phyloP scores from a whole-genome alignment of 2,797 vertebrate species.

The Spinus olivaceus region DNA sequence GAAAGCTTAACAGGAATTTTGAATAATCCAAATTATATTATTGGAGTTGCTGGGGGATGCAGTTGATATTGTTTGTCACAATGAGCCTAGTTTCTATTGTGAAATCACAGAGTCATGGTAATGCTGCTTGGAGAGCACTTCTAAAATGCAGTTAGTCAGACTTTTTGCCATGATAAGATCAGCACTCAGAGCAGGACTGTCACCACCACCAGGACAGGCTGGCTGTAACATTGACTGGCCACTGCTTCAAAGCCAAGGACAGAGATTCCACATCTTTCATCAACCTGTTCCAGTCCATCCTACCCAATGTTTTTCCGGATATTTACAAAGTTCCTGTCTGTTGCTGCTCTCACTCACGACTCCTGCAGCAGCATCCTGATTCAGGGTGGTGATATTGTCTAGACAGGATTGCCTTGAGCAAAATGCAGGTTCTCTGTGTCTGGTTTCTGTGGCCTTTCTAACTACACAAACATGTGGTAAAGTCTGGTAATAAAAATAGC shows the following conservation, averaged over 20 bases:
- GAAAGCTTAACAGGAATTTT: neutral
- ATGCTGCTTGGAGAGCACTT: neutral
- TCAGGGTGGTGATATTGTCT: neutral
- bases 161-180: neutral
- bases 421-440: neutral
- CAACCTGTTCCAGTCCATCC: neutral
- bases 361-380: neutral
- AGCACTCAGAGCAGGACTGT: neutral
- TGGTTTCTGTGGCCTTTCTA: neutral
- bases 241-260: neutral
- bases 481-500: neutral
- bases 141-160: neutral
- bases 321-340: neutral
- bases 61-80: neutral
- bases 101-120: neutral
- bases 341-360: accelerated
- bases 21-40: neutral
- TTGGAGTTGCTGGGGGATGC: neutral
- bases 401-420: neutral
- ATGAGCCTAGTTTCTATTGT: accelerated
- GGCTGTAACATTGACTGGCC: neutral
- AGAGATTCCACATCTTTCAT: neutral
- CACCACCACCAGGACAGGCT: neutral
- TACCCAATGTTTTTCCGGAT: neutral
- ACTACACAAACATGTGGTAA: neutral